Evolutionary conservation across 2,113 vertebrate species (phyloP).

Genomic region (Cinclus cinclus): DNA sequence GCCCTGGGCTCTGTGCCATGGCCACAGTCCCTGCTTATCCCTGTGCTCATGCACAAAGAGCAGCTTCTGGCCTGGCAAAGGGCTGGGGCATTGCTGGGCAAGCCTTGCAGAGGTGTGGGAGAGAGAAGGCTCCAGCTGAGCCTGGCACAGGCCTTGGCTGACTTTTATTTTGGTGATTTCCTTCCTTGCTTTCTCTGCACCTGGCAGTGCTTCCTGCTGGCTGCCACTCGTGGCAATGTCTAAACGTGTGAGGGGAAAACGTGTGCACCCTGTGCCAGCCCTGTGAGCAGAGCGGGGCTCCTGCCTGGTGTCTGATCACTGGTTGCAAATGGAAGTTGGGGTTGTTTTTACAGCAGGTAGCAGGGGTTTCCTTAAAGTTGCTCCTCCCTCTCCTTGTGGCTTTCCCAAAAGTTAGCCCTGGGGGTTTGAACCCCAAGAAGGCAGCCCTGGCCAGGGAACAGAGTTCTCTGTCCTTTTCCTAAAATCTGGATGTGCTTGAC

Average conservation of each 20-base stretch:
- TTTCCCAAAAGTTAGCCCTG: neutral
- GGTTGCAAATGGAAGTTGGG: neutral
- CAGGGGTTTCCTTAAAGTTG: neutral
- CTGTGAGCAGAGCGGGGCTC: neutral
- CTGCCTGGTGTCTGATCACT: neutral
- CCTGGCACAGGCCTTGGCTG: neutral
- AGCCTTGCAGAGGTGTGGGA: neutral
- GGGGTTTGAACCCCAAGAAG: neutral
- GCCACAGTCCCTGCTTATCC: neutral
- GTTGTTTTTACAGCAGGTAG: neutral
- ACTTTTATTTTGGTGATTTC: neutral
- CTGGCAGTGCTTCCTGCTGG: neutral
- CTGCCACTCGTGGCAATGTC: neutral
- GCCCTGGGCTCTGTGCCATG: neutral
- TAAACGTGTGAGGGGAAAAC: neutral
- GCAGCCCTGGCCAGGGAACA: neutral
- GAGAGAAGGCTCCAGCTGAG: neutral
- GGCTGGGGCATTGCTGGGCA: neutral
- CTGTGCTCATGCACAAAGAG: fast-evolving
- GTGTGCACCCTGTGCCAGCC: neutral
- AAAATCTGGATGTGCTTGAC: neutral
- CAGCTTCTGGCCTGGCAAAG: neutral
- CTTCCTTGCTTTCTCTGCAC: constrained; percentile 12
- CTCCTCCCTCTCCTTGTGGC: neutral
- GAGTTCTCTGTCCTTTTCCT: neutral